Conservation (phyloP, 2,888 invertebrate species). For the Iselma pallidipennis region DNA sequence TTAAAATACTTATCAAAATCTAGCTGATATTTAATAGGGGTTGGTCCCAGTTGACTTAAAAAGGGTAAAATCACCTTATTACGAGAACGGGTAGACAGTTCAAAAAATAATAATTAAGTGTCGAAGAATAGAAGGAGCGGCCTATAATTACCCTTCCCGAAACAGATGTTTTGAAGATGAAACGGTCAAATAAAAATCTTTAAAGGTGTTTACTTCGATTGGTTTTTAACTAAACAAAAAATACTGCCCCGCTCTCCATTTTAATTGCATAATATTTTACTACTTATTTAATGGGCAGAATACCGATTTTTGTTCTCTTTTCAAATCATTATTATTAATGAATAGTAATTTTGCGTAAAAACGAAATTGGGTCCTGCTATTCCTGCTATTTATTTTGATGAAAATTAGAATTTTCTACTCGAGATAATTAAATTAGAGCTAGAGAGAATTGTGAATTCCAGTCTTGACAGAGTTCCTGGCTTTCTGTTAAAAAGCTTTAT, state of each 20-base stretch:
- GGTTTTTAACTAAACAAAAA: conserved; percentile 23
- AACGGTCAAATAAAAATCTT: conserved; percentile 17
- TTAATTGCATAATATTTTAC: background rate
- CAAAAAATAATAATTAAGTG: conserved; percentile 20
- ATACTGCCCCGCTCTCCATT: conserved; percentile 1
- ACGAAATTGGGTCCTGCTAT: conserved; percentile 13
- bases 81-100: background rate
- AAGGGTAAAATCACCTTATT: conserved; percentile 9
- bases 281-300: conserved; percentile 1
- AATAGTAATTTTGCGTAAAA: conserved; percentile 10
- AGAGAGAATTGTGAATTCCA: conserved; percentile 16
- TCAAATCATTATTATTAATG: conserved; percentile 7
- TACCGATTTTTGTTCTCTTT: background rate
- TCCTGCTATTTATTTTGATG: conserved; percentile 11
- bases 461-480: conserved; percentile 10
- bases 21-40: background rate
- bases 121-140: conserved; percentile 12
- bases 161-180: conserved; percentile 30
- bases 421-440: conserved; percentile 23
- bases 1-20: background rate
- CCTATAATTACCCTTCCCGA: conserved; percentile 29
- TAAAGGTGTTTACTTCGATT: conserved; percentile 22
- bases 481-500: conserved; percentile 29
- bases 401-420: conserved; percentile 21
- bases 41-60: conserved; percentile 1